Evolutionary conservation across 2,797 vertebrate species (phyloP).

Genomic region (Scomberomorus guttatus): DNA sequence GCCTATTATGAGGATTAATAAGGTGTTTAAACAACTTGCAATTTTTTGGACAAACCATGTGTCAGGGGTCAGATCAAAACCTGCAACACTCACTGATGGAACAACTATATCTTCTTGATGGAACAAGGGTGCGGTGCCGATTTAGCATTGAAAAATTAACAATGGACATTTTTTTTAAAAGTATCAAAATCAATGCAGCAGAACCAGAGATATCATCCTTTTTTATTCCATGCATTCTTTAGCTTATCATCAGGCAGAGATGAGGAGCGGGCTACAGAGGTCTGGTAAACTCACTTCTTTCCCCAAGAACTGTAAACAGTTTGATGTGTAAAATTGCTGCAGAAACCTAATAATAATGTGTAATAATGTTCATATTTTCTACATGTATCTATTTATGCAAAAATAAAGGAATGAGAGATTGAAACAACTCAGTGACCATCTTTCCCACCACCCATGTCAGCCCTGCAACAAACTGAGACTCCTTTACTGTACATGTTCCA

Average conservation of each 20-base stretch:
- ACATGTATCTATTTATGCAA: neutral
- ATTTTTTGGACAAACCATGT: neutral
- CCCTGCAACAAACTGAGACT: neutral
- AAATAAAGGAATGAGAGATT: neutral
- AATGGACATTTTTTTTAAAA: too few relatives aligned
- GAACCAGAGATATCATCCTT: too few relatives aligned
- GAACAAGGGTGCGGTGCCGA: too few relatives aligned
- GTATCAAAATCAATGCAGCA: too few relatives aligned
- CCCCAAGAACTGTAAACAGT: too few relatives aligned
- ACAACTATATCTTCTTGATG: neutral
- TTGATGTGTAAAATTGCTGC: too few relatives aligned
- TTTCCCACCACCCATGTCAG: neutral
- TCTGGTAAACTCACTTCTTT: too few relatives aligned
- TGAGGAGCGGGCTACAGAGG: too few relatives aligned
- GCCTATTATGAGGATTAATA: neutral
- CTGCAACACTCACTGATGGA: neutral
- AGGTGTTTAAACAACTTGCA: neutral
- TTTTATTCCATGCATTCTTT: too few relatives aligned
- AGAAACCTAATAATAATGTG: too few relatives aligned
- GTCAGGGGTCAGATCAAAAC: neutral
- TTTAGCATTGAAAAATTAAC: too few relatives aligned
- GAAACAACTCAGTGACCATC: neutral
- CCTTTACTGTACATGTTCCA: neutral
- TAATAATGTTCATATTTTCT: neutral
- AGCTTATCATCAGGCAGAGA: too few relatives aligned